phyloP scores from a whole-genome alignment of 2,113 vertebrate genomes.

The Grammomys surdaster region DNA sequence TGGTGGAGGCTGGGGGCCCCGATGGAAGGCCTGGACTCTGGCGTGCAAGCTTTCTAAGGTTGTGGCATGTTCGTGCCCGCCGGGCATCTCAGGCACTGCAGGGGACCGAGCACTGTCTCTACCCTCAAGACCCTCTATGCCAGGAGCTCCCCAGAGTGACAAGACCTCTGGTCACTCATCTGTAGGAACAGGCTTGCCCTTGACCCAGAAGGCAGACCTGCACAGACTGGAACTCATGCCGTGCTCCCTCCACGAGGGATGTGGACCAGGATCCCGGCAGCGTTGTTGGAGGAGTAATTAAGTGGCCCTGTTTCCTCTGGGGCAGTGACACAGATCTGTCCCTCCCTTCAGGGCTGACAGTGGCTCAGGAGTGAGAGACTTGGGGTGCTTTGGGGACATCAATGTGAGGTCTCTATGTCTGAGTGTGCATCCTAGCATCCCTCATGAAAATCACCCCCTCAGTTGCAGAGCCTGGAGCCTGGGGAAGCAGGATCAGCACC shows the following conservation, averaged over 20 bases:
- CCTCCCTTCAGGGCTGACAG: neutral
- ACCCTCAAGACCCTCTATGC: neutral
- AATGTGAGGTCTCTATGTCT: neutral
- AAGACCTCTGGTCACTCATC: neutral
- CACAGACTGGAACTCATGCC: neutral
- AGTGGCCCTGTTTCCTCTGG: neutral
- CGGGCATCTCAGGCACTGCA: neutral
- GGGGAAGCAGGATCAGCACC: neutral
- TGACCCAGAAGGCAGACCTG: neutral
- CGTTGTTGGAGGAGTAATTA: constrained; percentile 59
- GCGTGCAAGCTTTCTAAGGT: neutral
- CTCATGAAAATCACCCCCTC: neutral
- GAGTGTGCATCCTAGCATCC: neutral
- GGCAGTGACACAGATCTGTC: constrained; percentile 60
- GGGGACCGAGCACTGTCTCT: neutral
- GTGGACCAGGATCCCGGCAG: neutral
- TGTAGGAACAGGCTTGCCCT: neutral
- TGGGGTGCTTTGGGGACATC: neutral
- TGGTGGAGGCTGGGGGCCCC: neutral
- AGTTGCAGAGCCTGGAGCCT: neutral
- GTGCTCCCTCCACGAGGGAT: too few relatives aligned
- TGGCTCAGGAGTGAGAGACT: neutral
- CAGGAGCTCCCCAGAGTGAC: accelerated
- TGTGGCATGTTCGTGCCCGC: neutral
- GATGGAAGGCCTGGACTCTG: neutral